Percentiles rank a stretch among this genome's conserved stretches.
These are phyloP conservation scores for Ceyx cyanopectus DNA, from an alignment of 2,113 vertebrate genomes.

Conservation along the genomic window DNA sequence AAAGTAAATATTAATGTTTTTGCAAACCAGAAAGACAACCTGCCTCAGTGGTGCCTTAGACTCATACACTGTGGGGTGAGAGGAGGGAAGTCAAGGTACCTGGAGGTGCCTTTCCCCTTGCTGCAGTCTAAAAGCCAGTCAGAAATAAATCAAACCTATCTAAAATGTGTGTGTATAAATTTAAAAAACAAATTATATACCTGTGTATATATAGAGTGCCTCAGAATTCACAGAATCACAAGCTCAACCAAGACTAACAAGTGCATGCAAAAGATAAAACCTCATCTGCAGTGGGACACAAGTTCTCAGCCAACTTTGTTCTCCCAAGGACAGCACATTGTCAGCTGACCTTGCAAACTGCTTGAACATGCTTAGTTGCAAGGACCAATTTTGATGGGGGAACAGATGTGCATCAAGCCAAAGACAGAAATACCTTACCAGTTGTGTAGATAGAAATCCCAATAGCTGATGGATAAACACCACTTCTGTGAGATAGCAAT, in stretches of 20 bases:
- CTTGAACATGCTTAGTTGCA: neutral
- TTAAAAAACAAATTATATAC: neutral
- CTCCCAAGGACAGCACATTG: neutral
- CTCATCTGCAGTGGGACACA: neutral
- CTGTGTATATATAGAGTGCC: no score
- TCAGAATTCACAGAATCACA: neutral
- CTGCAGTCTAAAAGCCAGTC: neutral
- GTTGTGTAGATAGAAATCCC: neutral
- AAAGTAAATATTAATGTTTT: slow-evolving; percentile 62
- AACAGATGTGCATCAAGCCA: neutral
- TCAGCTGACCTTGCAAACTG: neutral
- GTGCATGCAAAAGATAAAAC: neutral
- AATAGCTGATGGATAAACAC: neutral
- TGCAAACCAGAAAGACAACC: neutral
- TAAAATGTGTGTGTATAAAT: neutral
- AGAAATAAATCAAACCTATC: neutral
- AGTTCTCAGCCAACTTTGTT: neutral
- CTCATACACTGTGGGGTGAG: accelerated
- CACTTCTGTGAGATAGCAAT: neutral
- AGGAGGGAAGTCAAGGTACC: neutral
- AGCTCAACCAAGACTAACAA: neutral
- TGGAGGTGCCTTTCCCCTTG: neutral
- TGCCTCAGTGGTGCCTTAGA: neutral
- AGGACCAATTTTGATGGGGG: neutral
- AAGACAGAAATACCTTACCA: neutral